Evolutionary conservation across 2,113 vertebrate species (phyloP).

Genomic region (Anarrhichthys ocellatus): DNA sequence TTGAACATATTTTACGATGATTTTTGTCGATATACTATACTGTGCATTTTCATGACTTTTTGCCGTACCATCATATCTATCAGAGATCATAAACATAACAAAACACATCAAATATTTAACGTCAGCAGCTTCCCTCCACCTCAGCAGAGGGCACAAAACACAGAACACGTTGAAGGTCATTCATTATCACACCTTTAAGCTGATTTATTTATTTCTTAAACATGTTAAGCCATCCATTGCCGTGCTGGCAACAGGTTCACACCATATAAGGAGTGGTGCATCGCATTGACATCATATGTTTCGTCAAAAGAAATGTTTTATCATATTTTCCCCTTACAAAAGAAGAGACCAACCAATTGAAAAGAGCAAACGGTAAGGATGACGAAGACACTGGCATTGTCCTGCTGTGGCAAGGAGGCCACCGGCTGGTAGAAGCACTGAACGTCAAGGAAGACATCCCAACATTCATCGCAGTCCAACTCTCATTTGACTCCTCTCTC

Average conservation of each 20-base stretch:
- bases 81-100: neutral
- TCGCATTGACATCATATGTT: slow-evolving; percentile 82
- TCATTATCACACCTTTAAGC: slow-evolving; percentile 89
- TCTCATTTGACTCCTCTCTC: slow-evolving; percentile 28
- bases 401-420: slow-evolving; percentile 54
- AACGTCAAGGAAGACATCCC: slow-evolving; percentile 75
- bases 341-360: slow-evolving; percentile 59
- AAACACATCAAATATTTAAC: neutral
- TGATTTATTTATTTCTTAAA: slow-evolving; percentile 90
- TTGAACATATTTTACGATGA: too few species aligned
- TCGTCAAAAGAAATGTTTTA: slow-evolving; percentile 72
- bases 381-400: slow-evolving; percentile 66
- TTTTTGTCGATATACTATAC: too few species aligned
- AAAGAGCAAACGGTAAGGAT: slow-evolving; percentile 63
- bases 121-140: neutral
- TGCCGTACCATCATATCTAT: too few species aligned
- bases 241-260: slow-evolving; percentile 93
- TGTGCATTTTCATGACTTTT: too few species aligned
- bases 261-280: slow-evolving; percentile 78
- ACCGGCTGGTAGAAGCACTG: slow-evolving; percentile 57
- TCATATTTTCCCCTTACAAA: slow-evolving; percentile 69
- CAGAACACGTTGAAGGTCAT: slow-evolving; percentile 34
- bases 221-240: slow-evolving; percentile 90
- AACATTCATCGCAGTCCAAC: slow-evolving; percentile 45
- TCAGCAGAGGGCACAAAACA: neutral